Base-by-base conservation (phyloP, 2,888 invertebrate species). In the Clivina fossor region DNA sequence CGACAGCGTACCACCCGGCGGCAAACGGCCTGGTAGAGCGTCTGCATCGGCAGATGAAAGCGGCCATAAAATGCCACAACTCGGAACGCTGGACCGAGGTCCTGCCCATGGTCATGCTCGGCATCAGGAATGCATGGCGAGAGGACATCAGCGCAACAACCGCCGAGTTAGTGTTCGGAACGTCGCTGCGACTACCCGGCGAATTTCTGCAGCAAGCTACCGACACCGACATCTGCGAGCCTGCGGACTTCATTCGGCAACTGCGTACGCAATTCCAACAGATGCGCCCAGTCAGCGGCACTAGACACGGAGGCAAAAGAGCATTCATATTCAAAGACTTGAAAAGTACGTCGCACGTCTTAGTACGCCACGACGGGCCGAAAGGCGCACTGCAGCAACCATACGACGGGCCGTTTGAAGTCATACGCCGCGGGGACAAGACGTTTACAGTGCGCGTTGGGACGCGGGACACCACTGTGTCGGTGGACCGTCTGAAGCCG, bases 11-110 rank as follows among this genome's bases (percentile, higher is more conserved):
- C 41, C 20, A 57, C 56, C 40, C 63, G 56, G n/a, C 54, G 56
- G 13, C 54, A 63, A 59, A 59, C 18, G 48, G 62, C 2, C 26
- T 63, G 32, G 62, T 66, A 3, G 63, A 65, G 19, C 40, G 63
- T n/a, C 32, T 61, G 9, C 61, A 64, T 38, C 59, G 62, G n/a
- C n/a, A n/a, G n/a, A n/a, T n/a, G n/a, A n/a, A n/a, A n/a, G n/a
- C n/a, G n/a, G n/a, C n/a, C n/a, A 59, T 65, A 11, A 60, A 53
- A 18, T 64, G 62, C 46, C 63, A 63, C 49, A 44, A 46, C 64
- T 65, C 24, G 33, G 32, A 32, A 13, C 32, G 32, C 8, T 32
- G 32, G 32, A 13, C 13, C 11, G 32, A 32, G 11, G 32, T 11
- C n/a, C 13, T 32, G 13, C 32, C 32, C n/a, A n/a, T 32, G 11